Evolutionary conservation across 2,888 invertebrate genomes (phyloP).

Genomic region (Caenorhabditis angaria): DNA sequence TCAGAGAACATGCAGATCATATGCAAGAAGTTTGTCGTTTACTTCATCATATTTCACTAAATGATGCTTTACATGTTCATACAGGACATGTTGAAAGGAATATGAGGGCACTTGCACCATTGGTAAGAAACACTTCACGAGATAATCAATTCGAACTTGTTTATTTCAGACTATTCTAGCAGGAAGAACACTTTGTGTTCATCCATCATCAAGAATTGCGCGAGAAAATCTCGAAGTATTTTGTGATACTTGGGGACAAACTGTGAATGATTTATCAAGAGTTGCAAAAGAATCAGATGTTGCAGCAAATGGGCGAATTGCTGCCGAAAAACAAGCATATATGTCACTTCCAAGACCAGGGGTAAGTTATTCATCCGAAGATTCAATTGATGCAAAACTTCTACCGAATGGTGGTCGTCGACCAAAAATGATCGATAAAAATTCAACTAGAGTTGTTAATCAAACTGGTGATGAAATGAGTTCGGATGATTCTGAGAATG

Average conservation of each 20-base stretch:
- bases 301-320: constrained; percentile 70
- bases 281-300: constrained; percentile 71
- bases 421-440: constrained; percentile 25
- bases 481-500: constrained; percentile 21
- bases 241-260: constrained; percentile 77
- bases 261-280: constrained; percentile 78
- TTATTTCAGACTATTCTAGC: constrained; percentile 82
- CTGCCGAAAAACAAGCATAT: constrained; percentile 82
- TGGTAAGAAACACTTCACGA: constrained; percentile 75
- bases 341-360: constrained; percentile 93
- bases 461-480: constrained; percentile 42
- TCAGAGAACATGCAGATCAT: constrained; percentile 96
- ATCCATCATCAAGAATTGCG: constrained; percentile 92
- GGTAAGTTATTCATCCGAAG: constrained; percentile 76
- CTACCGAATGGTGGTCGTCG: constrained; percentile 35
- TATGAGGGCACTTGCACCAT: constrained; percentile 91
- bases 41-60: constrained; percentile 90
- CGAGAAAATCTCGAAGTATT: constrained; percentile 89
- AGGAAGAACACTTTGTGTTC: constrained; percentile 87
- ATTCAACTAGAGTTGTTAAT: constrained; percentile 30
- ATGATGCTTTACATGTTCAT: constrained; percentile 92
- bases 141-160: background rate
- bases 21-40: constrained; percentile 97
- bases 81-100: constrained; percentile 95
- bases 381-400: constrained; percentile 13